Base-by-base conservation (phyloP, 2,113 vertebrate species). In the Toxostoma redivivum region DNA sequence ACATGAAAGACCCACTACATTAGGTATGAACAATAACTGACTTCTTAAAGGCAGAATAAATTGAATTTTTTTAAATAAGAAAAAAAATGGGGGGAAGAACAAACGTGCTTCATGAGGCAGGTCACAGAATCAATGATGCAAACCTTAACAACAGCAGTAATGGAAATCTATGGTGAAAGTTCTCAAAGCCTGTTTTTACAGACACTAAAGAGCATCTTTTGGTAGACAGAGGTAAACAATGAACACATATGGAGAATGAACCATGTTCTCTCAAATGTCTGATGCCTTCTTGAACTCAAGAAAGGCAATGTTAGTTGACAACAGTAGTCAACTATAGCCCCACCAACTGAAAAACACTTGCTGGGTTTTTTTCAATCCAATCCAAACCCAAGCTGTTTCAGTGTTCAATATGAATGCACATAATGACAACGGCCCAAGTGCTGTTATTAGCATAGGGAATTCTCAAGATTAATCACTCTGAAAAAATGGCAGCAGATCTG, bases 401-500 rank as follows among this genome's bases (percentile, higher is more conserved):
- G 40, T 4, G 6, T 33, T 85, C 69, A 51, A 0, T 45, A 38
- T 27, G 53, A 90, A 93, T 17, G 44, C 22, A 47, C 33, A 14
- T 25, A 69, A 87, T 31, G 67, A 60, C 58, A 83, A 73, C 0
- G 2, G 38, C 40, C 37, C 44, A 35, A 81, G 57, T 38, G 56
- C 69, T 86, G 76, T 69, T 64, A 84, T 42, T 25, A 88, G 50
- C n/a, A 45, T 3, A 54, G 10, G 5, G 31, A 70, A 81, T 64
- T 69, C 69, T 73, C 56, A 54, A 38, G n/a, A 90, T 44, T 90
- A 81, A 84, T 89, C 83, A 56, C 48, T 60, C 44, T 25, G 40
- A 87, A 90, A 78, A 94, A 84, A 81, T 15, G 57, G 72, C 53
- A 70, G 65, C 76, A 92, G 73, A 96, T 44, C 69, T 62, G 48